Conservation (phyloP, 2,797 vertebrate genomes). For the Poecilia wingei region DNA sequence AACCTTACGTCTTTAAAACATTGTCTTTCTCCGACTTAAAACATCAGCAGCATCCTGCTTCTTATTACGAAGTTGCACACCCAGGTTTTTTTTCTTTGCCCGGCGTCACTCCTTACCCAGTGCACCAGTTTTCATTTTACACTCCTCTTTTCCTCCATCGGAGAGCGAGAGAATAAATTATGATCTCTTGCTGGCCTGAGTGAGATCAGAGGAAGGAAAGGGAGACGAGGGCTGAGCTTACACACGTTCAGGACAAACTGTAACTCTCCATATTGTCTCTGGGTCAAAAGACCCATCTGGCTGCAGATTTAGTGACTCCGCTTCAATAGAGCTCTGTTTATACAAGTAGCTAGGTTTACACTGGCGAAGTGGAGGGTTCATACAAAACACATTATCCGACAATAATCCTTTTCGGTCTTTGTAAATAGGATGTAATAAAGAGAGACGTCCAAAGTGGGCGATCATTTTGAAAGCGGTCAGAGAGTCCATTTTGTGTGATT, state of each 20-base stretch:
- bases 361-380: slow-evolving; percentile 64
- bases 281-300: slow-evolving; percentile 57
- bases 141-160: slow-evolving; percentile 48
- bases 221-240: slow-evolving; percentile 24
- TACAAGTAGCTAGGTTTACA: slow-evolving; percentile 67
- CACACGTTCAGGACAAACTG: slow-evolving; percentile 53
- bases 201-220: slow-evolving; percentile 38
- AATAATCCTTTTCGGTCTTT: slow-evolving; percentile 65
- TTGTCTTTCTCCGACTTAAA: slow-evolving; percentile 31
- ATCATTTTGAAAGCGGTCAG: slow-evolving; percentile 43
- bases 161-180: slow-evolving; percentile 46
- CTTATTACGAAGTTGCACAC: slow-evolving; percentile 27
- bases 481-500: slow-evolving; percentile 42
- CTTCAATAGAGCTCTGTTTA: slow-evolving; percentile 68
- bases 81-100: slow-evolving; percentile 33
- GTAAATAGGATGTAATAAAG: slow-evolving; percentile 73
- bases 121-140: slow-evolving; percentile 49
- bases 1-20: slow-evolving; percentile 22
- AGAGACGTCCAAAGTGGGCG: slow-evolving; percentile 52
- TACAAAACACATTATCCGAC: slow-evolving; percentile 69
- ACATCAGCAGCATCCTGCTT: slow-evolving; percentile 40
- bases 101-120: slow-evolving; percentile 53
- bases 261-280: slow-evolving; percentile 60
- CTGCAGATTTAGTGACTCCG: slow-evolving; percentile 63
- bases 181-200: slow-evolving; percentile 14